Conservation (phyloP, 2,888 invertebrate genomes). For the Cylindroiulus punctatus region DNA sequence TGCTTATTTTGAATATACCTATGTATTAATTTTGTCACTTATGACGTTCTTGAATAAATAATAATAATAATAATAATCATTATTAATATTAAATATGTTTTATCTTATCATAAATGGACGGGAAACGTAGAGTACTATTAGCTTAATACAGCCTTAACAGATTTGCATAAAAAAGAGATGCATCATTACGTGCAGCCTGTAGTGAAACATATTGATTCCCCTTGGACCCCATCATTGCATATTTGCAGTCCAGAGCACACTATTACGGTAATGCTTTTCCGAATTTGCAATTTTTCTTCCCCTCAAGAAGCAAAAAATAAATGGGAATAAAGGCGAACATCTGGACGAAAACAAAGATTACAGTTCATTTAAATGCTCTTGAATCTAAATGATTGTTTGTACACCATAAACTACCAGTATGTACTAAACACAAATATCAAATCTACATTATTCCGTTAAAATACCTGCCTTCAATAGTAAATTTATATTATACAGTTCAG, state of each 20-base stretch:
- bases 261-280: neutral
- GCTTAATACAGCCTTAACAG: neutral
- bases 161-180: neutral
- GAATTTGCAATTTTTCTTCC: neutral
- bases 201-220: slow-evolving; percentile 9
- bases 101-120: neutral
- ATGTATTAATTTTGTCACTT: too few relatives aligned
- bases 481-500: neutral
- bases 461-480: neutral
- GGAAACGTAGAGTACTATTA: neutral
- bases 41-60: too few relatives aligned
- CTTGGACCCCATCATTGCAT: neutral
- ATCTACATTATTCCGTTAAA: neutral
- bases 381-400: neutral
- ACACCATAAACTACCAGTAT: neutral
- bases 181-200: neutral
- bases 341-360: neutral
- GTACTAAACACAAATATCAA: neutral
- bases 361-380: neutral
- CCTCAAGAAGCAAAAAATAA: neutral
- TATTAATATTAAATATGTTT: slow-evolving; percentile 1
- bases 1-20: too few relatives aligned
- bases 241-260: neutral
- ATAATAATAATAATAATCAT: too few relatives aligned
- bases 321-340: neutral